Evolutionary conservation across 2,888 invertebrate genomes (phyloP).

Genomic region (Platycheirus rosarum): DNA sequence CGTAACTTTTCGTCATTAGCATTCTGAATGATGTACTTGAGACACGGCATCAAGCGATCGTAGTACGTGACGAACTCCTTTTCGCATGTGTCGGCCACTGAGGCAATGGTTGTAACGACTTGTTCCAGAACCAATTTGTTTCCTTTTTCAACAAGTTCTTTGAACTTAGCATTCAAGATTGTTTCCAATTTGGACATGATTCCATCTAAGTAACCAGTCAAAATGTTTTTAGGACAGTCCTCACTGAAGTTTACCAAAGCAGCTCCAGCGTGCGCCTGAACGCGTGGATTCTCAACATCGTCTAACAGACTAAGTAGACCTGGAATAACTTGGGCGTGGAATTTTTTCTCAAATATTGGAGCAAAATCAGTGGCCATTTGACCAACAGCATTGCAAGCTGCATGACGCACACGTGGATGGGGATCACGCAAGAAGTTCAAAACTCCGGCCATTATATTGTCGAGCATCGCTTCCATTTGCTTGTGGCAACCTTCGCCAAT

Average conservation of each 20-base stretch:
- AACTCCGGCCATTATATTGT: conserved; percentile 95
- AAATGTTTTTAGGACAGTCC: conserved; percentile 97
- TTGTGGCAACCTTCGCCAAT: conserved; percentile 99
- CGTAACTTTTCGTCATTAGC: conserved; percentile 94
- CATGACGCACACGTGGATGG: conserved; percentile 87
- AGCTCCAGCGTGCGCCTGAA: conserved; percentile 92
- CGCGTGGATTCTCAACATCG: conserved; percentile 95
- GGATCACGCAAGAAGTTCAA: conserved; percentile 92
- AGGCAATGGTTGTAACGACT: conserved; percentile 97
- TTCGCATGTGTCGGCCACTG: conserved; percentile 98
- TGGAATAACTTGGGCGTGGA: conserved; percentile 97
- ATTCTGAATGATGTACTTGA: conserved; percentile 98
- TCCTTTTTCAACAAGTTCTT: conserved; percentile 96
- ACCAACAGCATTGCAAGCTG: conserved; percentile 99
- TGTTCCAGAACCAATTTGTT: conserved; percentile 98
- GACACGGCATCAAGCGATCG: conserved; percentile 95
- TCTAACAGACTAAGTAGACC: conserved; percentile 94
- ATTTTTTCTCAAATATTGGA: conserved; percentile 98
- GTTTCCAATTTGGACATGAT: conserved; percentile 95
- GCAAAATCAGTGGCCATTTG: conserved; percentile 99
- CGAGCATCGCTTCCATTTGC: conserved; percentile 98
- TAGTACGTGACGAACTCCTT: conserved; percentile 98
- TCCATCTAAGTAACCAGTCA: conserved; percentile 94
- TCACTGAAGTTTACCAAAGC: conserved; percentile 99
- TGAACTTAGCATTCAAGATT: conserved; percentile 95